Base-by-base conservation (phyloP, 2,113 vertebrate species). In the Barnardius zonarius region DNA sequence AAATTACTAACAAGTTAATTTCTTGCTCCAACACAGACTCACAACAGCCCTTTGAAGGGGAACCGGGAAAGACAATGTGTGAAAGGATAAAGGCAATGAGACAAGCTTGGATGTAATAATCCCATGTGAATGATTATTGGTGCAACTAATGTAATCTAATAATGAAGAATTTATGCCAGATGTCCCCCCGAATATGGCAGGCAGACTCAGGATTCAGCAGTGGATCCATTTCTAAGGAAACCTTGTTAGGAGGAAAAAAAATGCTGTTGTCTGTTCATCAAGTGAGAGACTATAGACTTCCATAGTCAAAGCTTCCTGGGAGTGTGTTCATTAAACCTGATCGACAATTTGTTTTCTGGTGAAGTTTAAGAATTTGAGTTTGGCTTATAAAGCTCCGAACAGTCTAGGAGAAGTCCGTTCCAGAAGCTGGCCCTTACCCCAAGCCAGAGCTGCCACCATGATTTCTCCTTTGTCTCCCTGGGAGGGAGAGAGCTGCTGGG, bases 61-160 rank as follows among this genome's bases (percentile, higher is more conserved):
- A 93, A 94, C 86, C 59, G 61, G 83, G 81, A 89, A 96, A 96
- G 88, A 96, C 91, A 96, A 93, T 92, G 95, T 96, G 96, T 94
- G 93, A 96, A 97, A 91, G 91, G 95, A 96, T 96, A 96, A 96
- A 96, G 95, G 91, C 94, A 89, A 84, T 73, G 81, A 96, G 92
- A 96, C 92, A 85, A 82, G 96, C 92, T 97, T 96, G 88, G 95
- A 93, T 89, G 91, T 93, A 97, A 94, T 97, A 96, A 97, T 95
- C 95, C 93, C 88, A 93, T 69, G 93, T 96, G 95, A 97, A 92
- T 94, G 94, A 95, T 96, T 93, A 95, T 96, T 94, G 93, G 94
- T 93, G 93, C 93, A 96, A 96, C 94, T 95, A 93, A 93, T 94
- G 95, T 96, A 96, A 96, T 96, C 95, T 96, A 96, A 97, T 97